Evolutionary conservation across 2,113 vertebrate genomes (phyloP), one percentile per base, ranked within the genome.

Genomic region (Bungarus multicinctus): DNA sequence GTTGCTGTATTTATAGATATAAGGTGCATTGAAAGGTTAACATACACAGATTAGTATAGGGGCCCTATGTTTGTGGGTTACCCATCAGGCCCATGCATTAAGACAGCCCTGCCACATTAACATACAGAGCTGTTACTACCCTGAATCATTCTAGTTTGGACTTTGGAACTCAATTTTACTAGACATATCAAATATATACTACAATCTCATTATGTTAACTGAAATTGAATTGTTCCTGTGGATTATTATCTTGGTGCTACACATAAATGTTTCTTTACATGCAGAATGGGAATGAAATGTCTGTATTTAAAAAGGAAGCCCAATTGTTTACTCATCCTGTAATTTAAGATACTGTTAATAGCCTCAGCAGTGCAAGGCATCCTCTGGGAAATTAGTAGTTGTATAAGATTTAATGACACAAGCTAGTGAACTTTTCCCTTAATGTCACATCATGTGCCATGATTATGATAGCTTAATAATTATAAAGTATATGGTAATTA

Each of bases 381-480:
- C 88, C 74, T 90, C 53, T 90, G 88, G 88, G 92, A 93, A 90
- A 93, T 93, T 93, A 90, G 58, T 93, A 93, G 90, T 86, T 54
- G 58, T 86, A 90, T 55, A 60, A 89, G 69, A 88, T 50, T 93
- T 93, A 93, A 93, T 60, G 88, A 89, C 54, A 88, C 14, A 25
- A 55, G 43, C 74, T 89, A 90, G 54, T 93, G 92, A 93, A 90
- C 92, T 90, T 89, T 89, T 93, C 92, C 89, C n/a, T 74, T 81
- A 60, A 81, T 81, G 92, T 43, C 88, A 47, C 85, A 90, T 90
- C 85, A 58, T 52, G 88, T 58, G 43, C 92, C 74, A 86, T 93
- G 92, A 93, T 93, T 89, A 93, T 90, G 58, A 89, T 60, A 58
- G 54, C 74, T 90, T 93, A 54, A 93, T 93, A 90, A 86, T 45